A percentile compares a stretch with the other conserved stretches of the same genome.
Conservation (phyloP, 2,113 vertebrate species). For the Bos indicus region DNA sequence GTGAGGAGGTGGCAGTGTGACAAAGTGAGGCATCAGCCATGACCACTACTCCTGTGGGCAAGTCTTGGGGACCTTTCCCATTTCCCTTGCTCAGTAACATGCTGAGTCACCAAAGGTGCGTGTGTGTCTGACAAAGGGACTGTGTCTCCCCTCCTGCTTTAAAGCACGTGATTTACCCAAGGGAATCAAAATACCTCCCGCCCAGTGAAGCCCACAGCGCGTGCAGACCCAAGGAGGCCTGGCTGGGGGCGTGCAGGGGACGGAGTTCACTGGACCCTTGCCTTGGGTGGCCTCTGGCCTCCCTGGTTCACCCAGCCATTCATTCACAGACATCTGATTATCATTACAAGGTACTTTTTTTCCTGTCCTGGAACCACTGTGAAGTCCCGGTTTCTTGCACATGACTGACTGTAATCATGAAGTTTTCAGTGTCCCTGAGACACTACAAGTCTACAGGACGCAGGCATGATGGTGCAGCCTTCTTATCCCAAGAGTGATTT, state of each 20-base stretch:
- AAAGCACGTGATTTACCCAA: background rate
- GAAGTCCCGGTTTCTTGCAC: background rate
- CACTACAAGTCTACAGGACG: background rate
- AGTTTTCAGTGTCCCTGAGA: background rate
- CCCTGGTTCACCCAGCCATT: background rate
- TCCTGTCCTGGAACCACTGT: background rate
- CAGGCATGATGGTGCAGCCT: background rate
- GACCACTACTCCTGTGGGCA: background rate
- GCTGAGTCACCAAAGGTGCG: background rate
- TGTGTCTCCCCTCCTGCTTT: background rate
- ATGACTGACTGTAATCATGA: background rate
- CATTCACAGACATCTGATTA: background rate
- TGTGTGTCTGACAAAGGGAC: background rate
- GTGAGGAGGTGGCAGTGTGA: background rate
- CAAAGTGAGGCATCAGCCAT: background rate
- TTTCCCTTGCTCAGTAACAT: background rate
- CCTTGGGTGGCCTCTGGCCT: too few species aligned
- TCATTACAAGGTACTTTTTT: background rate
- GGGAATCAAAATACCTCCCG: background rate
- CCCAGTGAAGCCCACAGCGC: background rate
- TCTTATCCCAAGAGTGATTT: background rate
- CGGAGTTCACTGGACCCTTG: background rate
- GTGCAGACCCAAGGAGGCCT: background rate
- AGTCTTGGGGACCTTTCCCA: background rate
- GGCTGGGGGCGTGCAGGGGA: accelerated